Percentiles rank a stretch among this genome's conserved stretches.
Conservation (phyloP, 2,888 invertebrate genomes). For the Brachylomia viminalis region DNA sequence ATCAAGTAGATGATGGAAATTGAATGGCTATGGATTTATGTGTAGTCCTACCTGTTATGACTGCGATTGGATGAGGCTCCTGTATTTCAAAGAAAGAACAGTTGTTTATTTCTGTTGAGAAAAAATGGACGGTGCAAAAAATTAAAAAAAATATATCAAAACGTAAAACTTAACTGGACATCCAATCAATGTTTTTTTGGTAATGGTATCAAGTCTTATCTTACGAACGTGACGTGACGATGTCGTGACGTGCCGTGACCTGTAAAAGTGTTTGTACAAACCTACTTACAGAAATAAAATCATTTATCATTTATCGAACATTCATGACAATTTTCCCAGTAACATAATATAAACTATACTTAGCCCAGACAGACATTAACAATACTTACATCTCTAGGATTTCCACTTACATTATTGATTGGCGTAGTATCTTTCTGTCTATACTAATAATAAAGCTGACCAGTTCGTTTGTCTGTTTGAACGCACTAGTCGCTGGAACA, state of each 20-base stretch:
- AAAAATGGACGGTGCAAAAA: neutral
- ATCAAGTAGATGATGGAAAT: constrained; percentile 29
- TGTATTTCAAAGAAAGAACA: neutral
- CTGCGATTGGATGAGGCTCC: neutral
- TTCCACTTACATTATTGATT: neutral
- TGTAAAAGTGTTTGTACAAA: too few species aligned
- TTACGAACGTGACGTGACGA: too few species aligned
- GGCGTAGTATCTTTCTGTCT: too few species aligned
- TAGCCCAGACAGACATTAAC: neutral
- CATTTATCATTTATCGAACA: too few species aligned
- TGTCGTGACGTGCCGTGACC: too few species aligned
- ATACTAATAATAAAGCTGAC: too few species aligned
- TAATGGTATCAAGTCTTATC: neutral
- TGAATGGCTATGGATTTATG: neutral
- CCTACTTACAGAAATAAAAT: too few species aligned
- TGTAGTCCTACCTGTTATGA: neutral
- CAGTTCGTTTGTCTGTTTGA: too few species aligned
- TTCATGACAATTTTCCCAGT: neutral
- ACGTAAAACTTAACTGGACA: too few species aligned
- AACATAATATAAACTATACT: neutral
- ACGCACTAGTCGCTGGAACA: too few species aligned
- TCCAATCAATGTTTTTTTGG: neutral
- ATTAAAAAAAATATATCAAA: neutral
- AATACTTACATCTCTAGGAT: neutral
- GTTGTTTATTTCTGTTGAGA: neutral